Base-by-base conservation (phyloP, 2,888 invertebrate genomes). In the Epinotia bilunana region DNA sequence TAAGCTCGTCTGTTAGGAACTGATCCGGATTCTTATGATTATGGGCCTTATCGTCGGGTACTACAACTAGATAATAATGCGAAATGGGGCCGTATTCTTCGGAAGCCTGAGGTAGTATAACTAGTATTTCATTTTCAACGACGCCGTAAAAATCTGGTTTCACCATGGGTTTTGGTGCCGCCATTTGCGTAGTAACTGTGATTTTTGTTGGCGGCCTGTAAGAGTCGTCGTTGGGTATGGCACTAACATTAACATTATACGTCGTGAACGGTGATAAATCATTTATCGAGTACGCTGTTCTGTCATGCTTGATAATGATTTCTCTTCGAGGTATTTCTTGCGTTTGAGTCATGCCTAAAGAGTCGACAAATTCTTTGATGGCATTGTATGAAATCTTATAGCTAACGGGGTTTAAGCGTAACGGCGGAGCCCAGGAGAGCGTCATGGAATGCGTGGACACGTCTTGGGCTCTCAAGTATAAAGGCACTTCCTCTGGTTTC, bases 61-160 rank as follows among this genome's bases (percentile, higher is more conserved):
- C 98, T 75, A 99, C 99, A 82, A 99, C 97, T 84, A 99, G 93
- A 91, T 97, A 99, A 92, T 99, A 99, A 94, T 99, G 98, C 75
- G 98, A 98, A 82, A 99, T 99, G 9, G 99, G 99, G 28, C 99
- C 99, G 87, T 99, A 99, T 90, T 99, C 99, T 93, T 99, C 99
- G 0, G 99, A 98, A 0, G 99, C 99, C 93, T 98, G 98, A 49
- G 98, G 98, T 83, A 99, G 92, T 84, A 98, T 98, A n/a, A 99
- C 98, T 80, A 97, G 96, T 83, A 98, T 97, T 91, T 98, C 97
- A 58, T 97, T 97, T 89, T 97, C 97, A 3, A 97, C 96, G 33
- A 98, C 98, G 16, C 98, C 98, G 85, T 98, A 98, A 87, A 98
- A 98, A 88, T 98, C 98, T 0, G 98, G 98, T 85, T 98, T 97